Base-by-base conservation (phyloP, 92 coral and sea anemone species). In the Epizoanthus rinbou region DNA sequence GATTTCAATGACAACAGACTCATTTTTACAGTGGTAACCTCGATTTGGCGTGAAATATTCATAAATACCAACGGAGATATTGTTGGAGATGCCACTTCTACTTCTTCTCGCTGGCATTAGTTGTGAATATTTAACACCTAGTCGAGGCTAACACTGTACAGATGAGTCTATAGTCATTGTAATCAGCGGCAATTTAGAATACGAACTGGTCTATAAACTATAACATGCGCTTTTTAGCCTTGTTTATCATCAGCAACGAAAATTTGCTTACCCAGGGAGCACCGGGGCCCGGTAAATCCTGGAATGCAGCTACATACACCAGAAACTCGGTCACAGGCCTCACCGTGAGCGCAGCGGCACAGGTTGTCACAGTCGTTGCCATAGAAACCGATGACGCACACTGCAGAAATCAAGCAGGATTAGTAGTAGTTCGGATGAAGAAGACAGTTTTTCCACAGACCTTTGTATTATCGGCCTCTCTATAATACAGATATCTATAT, bases 271-370 rank as follows among this genome's bases (percentile, higher is more conserved):
- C 91, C 80, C 78, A 75, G 58, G 6, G 78, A 37, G 56, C 91
- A 88, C 59, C 57, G 86, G 50, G 62, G 50, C 25, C 85, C 88
- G 6, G 69, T 76, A 80, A 58, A 88, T 47, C 91, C 91, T 41
- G 91, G 85, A 47, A 47, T 64, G 79, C 91, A 88, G 37, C 47
- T 73, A 64, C 91, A 88, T 2, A n/a, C 57, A n/a, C 91, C 91
- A 21, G 85, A 39, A 2, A 79, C 75, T 37, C 74, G 88, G 50
- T 88, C 85, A 17, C 91, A 88, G 41, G 73, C 81, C 37, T 78
- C 92, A 3, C 73, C 79, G 47, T 85, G 87, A 33, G 76, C 86
- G 58, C 92, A 89, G 18, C 78, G 73, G 72, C 92, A 89, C 68
- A 74, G 7, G 37, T 85, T 41, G 52, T 53, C 57, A 47, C 92